Percentiles rank a stretch among this genome's conserved stretches.
Conservation (phyloP, 2,888 invertebrate genomes). For the Cerastis leucographa region DNA sequence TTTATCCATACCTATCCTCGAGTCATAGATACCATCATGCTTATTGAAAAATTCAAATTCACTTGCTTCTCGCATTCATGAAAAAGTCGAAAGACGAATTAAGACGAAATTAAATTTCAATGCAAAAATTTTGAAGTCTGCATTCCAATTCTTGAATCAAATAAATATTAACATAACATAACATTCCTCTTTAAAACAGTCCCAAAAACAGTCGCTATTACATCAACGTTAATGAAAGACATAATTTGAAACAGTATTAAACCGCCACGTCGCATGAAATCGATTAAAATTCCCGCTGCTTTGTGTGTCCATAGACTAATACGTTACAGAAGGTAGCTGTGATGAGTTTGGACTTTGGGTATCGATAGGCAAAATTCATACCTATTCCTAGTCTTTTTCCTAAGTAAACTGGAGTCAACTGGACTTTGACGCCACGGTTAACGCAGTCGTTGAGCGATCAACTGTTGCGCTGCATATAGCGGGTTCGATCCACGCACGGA, state of each 20-base stretch:
- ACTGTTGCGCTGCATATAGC: too few relatives aligned
- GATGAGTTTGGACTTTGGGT: not conserved
- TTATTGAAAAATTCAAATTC: not conserved
- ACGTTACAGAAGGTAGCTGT: slow-evolving; percentile 50
- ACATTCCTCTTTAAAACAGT: slow-evolving; percentile 3
- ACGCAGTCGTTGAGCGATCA: too few relatives aligned
- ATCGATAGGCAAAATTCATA: not conserved
- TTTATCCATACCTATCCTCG: not conserved
- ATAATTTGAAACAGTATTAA: slow-evolving; percentile 42
- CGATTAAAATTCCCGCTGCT: slow-evolving; percentile 58
- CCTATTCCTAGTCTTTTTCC: not conserved
- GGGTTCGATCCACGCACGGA: too few relatives aligned
- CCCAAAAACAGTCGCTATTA: not conserved
- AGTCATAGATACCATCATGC: not conserved
- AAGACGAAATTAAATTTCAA: too few relatives aligned
- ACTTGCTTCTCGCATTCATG: not conserved
- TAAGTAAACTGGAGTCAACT: too few relatives aligned
- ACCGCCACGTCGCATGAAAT: slow-evolving; percentile 47
- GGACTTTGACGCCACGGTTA: too few relatives aligned
- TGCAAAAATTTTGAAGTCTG: not conserved
- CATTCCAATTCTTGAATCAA: not conserved
- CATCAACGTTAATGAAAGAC: slow-evolving; percentile 23
- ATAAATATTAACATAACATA: too few relatives aligned
- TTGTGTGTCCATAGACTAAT: slow-evolving; percentile 50
- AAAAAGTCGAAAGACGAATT: not conserved